phyloP scores from a whole-genome alignment of 2,113 vertebrate genomes.

The Tachuris rubrigastra region DNA sequence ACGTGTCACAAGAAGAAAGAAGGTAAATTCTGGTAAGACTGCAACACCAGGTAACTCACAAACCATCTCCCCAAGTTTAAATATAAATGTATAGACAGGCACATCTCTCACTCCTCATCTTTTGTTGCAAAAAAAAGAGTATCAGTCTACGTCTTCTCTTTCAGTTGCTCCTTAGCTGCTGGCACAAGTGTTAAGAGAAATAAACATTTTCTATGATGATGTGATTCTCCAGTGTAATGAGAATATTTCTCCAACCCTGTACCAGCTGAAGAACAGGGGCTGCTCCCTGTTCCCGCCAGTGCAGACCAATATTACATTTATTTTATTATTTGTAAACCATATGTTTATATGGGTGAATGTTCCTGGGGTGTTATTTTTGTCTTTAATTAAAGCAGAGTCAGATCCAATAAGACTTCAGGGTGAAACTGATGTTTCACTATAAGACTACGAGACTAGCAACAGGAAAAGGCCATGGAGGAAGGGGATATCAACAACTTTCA shows the following conservation, averaged over 20 bases:
- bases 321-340: background rate
- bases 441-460: background rate
- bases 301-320: background rate
- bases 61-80: background rate
- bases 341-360: background rate
- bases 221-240: background rate
- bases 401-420: background rate
- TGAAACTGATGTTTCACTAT: background rate
- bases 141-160: background rate
- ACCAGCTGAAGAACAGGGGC: background rate
- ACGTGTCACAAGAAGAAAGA: background rate
- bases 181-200: background rate
- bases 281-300: background rate
- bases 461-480: background rate
- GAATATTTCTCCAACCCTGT: background rate
- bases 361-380: background rate
- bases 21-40: background rate
- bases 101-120: background rate
- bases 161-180: background rate
- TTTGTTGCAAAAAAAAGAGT: background rate
- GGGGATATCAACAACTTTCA: background rate
- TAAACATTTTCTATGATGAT: background rate
- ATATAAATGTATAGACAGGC: background rate
- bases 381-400: background rate
- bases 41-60: background rate